Evolutionary conservation across 2,888 invertebrate genomes (phyloP).

Genomic region (Drosophila tripunctata): DNA sequence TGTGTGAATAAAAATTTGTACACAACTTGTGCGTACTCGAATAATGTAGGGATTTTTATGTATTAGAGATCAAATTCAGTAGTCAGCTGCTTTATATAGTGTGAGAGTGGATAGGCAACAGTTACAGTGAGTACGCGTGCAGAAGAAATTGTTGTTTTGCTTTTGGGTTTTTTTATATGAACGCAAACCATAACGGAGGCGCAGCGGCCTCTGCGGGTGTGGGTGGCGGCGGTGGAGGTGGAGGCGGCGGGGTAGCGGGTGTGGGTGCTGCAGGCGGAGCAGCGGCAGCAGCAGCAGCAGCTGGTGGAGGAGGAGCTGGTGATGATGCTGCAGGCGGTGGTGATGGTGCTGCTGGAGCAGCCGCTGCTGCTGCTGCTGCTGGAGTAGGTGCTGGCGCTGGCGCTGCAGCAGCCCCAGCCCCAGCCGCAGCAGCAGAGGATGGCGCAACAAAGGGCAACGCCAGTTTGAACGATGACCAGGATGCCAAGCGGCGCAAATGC

Average conservation of each 20-base stretch:
- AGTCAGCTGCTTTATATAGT: background rate
- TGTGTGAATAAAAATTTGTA: constrained; percentile 30
- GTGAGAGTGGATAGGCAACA: background rate
- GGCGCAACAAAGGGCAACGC: constrained; percentile 28
- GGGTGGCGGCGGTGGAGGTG: constrained; percentile 22
- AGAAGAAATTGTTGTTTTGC: too few relatives aligned
- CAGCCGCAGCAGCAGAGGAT: constrained; percentile 11
- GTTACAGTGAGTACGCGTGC: constrained; percentile 6
- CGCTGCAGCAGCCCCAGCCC: too few relatives aligned
- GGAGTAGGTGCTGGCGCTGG: constrained; percentile 14
- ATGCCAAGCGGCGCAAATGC: constrained; percentile 67
- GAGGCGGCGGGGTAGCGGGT: constrained; percentile 8
- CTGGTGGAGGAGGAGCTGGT: constrained; percentile 1
- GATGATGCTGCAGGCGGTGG: constrained; percentile 2
- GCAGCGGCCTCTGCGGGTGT: constrained; percentile 46
- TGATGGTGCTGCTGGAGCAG: constrained; percentile 18
- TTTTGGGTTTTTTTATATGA: constrained; percentile 59
- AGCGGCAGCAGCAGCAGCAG: constrained; percentile 1
- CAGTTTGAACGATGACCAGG: constrained; percentile 55
- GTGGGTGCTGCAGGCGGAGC: constrained; percentile 23
- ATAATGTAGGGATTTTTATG: constrained; percentile 13
- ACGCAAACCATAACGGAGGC: constrained; percentile 56
- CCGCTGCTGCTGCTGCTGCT: constrained; percentile 17
- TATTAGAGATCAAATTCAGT: constrained; percentile 7
- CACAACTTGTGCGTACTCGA: constrained; percentile 1